Evolutionary conservation across 2,797 vertebrate species (phyloP), one percentile per base, ranked within the genome.

Genomic region (Nyctalus aviator): DNA sequence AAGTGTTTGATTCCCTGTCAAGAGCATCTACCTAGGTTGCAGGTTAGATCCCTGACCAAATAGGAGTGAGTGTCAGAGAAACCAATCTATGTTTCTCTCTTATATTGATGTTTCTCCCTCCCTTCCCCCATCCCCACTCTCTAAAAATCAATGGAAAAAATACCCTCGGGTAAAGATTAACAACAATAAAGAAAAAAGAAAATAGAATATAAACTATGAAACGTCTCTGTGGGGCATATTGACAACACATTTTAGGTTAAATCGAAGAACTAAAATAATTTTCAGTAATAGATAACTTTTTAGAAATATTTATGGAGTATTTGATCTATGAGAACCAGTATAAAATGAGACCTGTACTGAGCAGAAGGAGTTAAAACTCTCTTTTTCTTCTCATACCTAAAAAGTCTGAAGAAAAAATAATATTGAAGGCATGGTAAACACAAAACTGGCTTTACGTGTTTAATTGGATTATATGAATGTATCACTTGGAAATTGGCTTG

Each of bases 181-280:
- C 59, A 62, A 62, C 27, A 30, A 30, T 14, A 62, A 62, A 18
- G 27, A 44, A 48, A 48, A 5, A n/a, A 9, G 44, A 84, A 97
- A 95, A 82, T 21, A 6, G 89, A 85, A 78, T 83, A 17, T 88
- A 75, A 91, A 87, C 44, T 73, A 81, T 48, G 93, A 97, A 96
- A n/a, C 8, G 5, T 30, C 23, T 41, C 35, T 68, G 1, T 44
- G 71, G 5, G 5, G 53, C 84, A 32, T 90, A n/a, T 53, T 91
- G 81, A 71, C 72, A 96, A 93, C 72, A 59, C 66, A 59, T 62
- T 88, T 75, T 66, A 72, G 4, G 73, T 81, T 92, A 17, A 75
- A 13, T 48, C 84, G 32, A 93, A 86, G 59, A 95, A 82, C 44
- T 48, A 68, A n/a, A 69, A 27, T n/a, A 64, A 6, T 37, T 21